Evolutionary conservation across 2,113 vertebrate genomes (phyloP).

Genomic region (Mionectes macconnelli): DNA sequence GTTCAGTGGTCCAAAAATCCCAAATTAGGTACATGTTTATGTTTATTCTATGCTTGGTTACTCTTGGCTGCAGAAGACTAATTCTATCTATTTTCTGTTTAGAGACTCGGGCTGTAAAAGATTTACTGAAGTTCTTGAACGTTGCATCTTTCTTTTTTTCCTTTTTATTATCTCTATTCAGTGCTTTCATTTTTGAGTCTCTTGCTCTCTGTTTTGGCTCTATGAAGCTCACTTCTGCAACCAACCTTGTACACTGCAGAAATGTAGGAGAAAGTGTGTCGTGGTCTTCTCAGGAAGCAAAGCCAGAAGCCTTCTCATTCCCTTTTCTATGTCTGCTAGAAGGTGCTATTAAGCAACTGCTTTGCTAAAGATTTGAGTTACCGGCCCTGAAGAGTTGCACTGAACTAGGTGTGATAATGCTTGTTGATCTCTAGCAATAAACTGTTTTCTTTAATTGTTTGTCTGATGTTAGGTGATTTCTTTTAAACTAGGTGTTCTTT

Average conservation of each 20-base stretch:
- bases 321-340: not conserved
- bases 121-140: not conserved
- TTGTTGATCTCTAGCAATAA: not conserved
- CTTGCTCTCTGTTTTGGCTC: not conserved
- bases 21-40: not conserved
- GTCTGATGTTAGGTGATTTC: not conserved
- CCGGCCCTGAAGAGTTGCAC: not conserved
- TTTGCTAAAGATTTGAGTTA: conserved; percentile 13
- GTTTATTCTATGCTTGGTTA: not conserved
- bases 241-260: not conserved
- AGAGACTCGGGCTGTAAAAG: not conserved
- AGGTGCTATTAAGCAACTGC: not conserved
- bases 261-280: not conserved
- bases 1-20: not conserved
- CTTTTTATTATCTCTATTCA: not conserved
- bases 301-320: not conserved
- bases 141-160: not conserved
- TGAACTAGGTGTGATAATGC: not conserved
- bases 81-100: not conserved
- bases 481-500: not conserved
- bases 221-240: not conserved
- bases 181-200: not conserved
- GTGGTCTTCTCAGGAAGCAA: not conserved
- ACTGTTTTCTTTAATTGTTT: not conserved
- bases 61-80: not conserved